Base-by-base conservation (phyloP, 2,797 vertebrate species). In the Amphiprion clarkii region DNA sequence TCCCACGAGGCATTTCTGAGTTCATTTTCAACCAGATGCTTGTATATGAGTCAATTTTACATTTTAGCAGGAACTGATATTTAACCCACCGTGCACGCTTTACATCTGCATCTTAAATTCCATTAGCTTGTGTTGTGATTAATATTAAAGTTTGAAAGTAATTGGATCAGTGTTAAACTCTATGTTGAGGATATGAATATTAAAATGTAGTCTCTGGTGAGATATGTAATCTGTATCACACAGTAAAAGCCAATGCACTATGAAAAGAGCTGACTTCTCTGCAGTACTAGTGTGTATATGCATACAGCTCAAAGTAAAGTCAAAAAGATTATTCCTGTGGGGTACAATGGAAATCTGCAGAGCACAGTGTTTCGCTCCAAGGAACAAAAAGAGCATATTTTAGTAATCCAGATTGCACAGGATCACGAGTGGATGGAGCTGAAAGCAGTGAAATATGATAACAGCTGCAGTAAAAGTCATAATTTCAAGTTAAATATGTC, bases 371-470 rank as follows among this genome's bases (percentile, higher is more conserved):
- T 70, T 42, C 58, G 27, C 62, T 62, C 29, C 27, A 29, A 71
- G 7, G 58, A 71, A 13, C 36, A 68, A 67, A 79, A 65, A 61
- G 4, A 60, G 44, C 48, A 46, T 31, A 14, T 78, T 23, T 27
- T 21, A 39, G 17, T 78, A 33, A 86, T 83, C 33, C 16, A 68
- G 66, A 68, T 40, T 40, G 40, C 68, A 64, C 16, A 42, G 46
- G 33, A 70, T 44, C 0, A 4, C 54, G 17, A 65, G 48, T 36
- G 36, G 57, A 51, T 7, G 8, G 56, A 72, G 53, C 27, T 83
- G 40, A 82, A 74, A 79, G 62, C 78, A 48, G 5, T 65, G 57
- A 57, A 76, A 86, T 79, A 66, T 63, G 52, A 80, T 82, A 71
- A 84, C 21, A 71, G 78, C 11, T 67, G 67, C 66, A 78, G 76